phyloP scores from a whole-genome alignment of 2,797 vertebrate genomes.

The Coracias cyanogaster region DNA sequence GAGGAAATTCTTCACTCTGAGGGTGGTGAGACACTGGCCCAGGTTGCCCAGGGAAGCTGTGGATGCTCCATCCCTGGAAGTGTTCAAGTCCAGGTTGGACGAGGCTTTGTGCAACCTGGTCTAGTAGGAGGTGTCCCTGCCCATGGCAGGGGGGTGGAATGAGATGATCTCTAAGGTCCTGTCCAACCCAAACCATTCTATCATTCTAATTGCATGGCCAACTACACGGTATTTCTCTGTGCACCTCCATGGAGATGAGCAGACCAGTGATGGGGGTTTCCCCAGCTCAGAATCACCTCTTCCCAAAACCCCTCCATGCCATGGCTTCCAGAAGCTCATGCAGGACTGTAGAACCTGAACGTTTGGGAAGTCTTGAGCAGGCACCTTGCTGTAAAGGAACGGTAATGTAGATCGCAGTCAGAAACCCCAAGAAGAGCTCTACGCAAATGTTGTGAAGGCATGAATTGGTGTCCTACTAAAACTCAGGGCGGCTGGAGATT shows the following conservation, averaged over 20 bases:
- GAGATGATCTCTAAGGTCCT: too few species aligned
- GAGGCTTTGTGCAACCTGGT: too few species aligned
- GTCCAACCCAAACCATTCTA: too few species aligned
- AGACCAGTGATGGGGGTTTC: not conserved
- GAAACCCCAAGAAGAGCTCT: not conserved
- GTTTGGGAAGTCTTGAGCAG: not conserved
- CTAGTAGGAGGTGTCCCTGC: too few species aligned
- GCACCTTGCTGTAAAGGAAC: not conserved
- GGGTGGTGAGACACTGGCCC: too few species aligned
- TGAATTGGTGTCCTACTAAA: not conserved
- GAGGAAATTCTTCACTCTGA: too few species aligned
- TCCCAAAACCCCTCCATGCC: not conserved
- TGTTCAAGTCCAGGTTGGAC: too few species aligned
- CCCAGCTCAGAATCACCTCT: not conserved
- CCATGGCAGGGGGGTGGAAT: too few species aligned
- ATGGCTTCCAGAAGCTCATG: not conserved
- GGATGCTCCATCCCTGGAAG: too few species aligned
- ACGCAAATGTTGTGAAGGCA: not conserved
- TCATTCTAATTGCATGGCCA: too few species aligned
- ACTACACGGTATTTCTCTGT: too few species aligned
- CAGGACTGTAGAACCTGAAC: not conserved
- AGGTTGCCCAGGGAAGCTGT: too few species aligned
- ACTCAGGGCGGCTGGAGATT: not conserved
- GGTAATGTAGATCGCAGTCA: not conserved
- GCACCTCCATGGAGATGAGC: not conserved